A percentile compares a stretch with the other conserved stretches of the same genome.
Conservation (phyloP, 2,797 vertebrate species). For the Macropus fuliginosus region DNA sequence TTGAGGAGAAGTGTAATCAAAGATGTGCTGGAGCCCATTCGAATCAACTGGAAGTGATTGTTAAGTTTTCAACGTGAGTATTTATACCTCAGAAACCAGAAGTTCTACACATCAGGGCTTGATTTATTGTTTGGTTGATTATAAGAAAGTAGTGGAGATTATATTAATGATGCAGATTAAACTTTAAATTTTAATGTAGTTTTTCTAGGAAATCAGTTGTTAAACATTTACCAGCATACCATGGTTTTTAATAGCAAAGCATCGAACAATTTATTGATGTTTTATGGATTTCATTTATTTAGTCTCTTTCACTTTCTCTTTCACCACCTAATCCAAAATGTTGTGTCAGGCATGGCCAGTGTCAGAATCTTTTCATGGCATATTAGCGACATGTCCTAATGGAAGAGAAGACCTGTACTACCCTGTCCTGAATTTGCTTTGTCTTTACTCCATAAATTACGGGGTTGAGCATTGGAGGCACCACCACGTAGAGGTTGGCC, state of each 20-base stretch:
- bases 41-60: not conserved
- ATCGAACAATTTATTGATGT: not conserved
- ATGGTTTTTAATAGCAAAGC: not conserved
- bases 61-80: not conserved
- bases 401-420: constrained; percentile 28
- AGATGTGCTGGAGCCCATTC: not conserved
- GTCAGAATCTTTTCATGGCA: not conserved
- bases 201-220: not conserved
- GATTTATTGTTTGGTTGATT: not conserved
- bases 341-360: not conserved
- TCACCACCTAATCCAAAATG: not conserved
- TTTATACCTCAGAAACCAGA: not conserved
- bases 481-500: constrained; percentile 74
- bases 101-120: not conserved
- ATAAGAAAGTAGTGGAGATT: not conserved
- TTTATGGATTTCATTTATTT: not conserved
- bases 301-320: not conserved
- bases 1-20: not conserved
- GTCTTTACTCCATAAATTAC: constrained; percentile 73
- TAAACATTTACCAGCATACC: not conserved
- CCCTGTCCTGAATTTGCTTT: constrained; percentile 68
- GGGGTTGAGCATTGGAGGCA: constrained; percentile 74
- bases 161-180: not conserved
- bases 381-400: constrained; percentile 15
- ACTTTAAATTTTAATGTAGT: not conserved